These are phyloP conservation scores for Chironex yamaguchii DNA, from an alignment of 30 jellyfish, hydroid and myxozoan species.

Conservation along the genomic window DNA sequence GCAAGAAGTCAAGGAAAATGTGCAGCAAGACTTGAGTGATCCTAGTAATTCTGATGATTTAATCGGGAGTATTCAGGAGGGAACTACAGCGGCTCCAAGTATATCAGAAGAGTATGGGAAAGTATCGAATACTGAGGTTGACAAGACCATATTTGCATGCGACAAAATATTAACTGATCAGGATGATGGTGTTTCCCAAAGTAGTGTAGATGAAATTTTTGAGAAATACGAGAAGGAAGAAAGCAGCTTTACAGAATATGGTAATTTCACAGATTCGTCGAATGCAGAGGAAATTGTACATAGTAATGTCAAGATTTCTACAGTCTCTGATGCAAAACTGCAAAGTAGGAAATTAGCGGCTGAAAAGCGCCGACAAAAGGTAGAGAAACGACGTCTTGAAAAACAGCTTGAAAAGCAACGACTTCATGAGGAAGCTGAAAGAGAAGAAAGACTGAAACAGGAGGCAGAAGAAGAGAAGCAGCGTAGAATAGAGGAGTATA, in stretches of 20 bases:
- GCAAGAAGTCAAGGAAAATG: not conserved
- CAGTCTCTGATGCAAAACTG: slow-evolving; percentile 61
- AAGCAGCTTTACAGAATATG: too few species aligned
- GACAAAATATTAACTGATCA: not conserved
- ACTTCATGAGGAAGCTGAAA: slow-evolving; percentile 71
- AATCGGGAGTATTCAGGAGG: not conserved
- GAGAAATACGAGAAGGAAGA: too few species aligned
- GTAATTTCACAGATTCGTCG: too few species aligned
- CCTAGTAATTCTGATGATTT: not conserved
- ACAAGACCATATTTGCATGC: not conserved
- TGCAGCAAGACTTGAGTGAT: not conserved
- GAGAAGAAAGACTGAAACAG: slow-evolving; percentile 63
- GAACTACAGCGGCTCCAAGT: not conserved
- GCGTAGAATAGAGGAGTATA: slow-evolving; percentile 65
- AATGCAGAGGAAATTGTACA: too few species aligned
- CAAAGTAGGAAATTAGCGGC: slow-evolving; percentile 75
- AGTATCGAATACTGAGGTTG: not conserved
- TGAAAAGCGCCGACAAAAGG: slow-evolving; percentile 72
- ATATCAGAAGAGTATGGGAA: not conserved
- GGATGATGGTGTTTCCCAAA: not conserved
- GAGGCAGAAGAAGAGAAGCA: slow-evolving; percentile 79
- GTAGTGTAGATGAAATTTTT: not conserved
- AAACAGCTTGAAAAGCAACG: slow-evolving; percentile 72
- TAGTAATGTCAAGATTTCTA: not conserved
- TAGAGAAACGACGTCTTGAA: slow-evolving; percentile 69